These are phyloP conservation scores for Aphelenchoides avenae DNA, from an alignment of 1,140 invertebrate genomes.

Conservation along the genomic window DNA sequence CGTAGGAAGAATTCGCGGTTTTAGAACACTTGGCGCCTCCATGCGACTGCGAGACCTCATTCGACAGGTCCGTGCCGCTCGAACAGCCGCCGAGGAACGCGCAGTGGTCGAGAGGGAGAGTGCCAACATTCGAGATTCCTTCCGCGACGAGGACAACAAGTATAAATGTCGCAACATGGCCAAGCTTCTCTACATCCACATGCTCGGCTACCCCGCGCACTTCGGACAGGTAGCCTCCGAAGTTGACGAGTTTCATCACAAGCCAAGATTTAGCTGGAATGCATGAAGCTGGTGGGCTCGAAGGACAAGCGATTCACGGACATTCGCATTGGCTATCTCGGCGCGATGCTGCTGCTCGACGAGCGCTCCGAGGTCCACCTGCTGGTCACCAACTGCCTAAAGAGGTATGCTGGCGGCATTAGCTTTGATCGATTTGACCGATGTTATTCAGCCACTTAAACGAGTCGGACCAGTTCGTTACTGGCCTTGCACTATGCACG, in stretches of 20 bases:
- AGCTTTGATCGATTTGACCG: constrained; percentile 6
- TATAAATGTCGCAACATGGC: constrained; percentile 84
- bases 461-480: constrained; percentile 95
- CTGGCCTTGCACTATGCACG: constrained; percentile 90
- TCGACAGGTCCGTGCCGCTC: constrained; percentile 76
- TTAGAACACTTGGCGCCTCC: constrained; percentile 65
- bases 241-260: neutral
- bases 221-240: constrained; percentile 76
- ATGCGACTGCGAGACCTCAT: constrained; percentile 90
- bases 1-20: constrained; percentile 1
- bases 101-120: constrained; percentile 98
- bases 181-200: constrained; percentile 97
- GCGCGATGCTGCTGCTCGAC: constrained; percentile 93
- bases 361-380: constrained; percentile 97
- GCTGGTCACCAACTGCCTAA: constrained; percentile 94
- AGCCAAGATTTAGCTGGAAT: constrained; percentile 73
- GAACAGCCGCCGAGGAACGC: constrained; percentile 93
- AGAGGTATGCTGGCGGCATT: constrained; percentile 71
- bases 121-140: constrained; percentile 92
- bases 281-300: constrained; percentile 87
- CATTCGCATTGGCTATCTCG: constrained; percentile 96
- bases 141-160: constrained; percentile 88
- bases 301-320: constrained; percentile 77
- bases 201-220: constrained; percentile 98
- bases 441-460: constrained; percentile 71